Percentiles rank a stretch among this genome's conserved stretches.
phyloP scores from a whole-genome alignment of 2,888 invertebrate genomes.

The Plebejus melissa region DNA sequence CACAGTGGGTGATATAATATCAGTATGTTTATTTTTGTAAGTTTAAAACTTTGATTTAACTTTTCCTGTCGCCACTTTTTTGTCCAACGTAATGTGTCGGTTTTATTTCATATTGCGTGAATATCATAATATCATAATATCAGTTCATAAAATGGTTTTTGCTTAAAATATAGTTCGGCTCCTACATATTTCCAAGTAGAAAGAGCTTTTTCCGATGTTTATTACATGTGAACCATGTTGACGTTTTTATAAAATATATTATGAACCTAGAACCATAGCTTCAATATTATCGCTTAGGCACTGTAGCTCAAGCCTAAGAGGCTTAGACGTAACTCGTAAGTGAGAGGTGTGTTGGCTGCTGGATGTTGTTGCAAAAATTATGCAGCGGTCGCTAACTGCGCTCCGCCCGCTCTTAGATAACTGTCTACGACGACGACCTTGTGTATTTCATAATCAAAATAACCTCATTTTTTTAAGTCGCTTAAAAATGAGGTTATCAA shows the following conservation, averaged over 20 bases:
- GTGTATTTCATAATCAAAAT: not conserved
- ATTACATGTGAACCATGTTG: too few relatives aligned
- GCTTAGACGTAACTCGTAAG: slow-evolving; percentile 27
- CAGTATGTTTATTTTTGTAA: not conserved
- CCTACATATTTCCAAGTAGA: too few relatives aligned
- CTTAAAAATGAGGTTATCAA: too few relatives aligned
- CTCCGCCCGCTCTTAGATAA: slow-evolving; percentile 22
- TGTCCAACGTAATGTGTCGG: too few relatives aligned
- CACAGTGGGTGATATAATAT: not conserved
- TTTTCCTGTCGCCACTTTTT: too few relatives aligned
- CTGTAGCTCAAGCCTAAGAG: not conserved
- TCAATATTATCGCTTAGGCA: not conserved
- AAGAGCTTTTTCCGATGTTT: not conserved
- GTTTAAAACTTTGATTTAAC: not conserved
- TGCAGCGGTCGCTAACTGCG: slow-evolving; percentile 16
- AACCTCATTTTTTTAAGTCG: too few relatives aligned
- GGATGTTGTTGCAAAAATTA: slow-evolving; percentile 25
- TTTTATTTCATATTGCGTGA: not conserved
- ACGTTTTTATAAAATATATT: not conserved
- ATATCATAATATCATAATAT: too few relatives aligned
- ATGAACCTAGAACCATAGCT: not conserved
- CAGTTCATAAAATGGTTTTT: too few relatives aligned
- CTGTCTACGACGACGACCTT: slow-evolving; percentile 9
- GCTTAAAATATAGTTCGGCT: not conserved
- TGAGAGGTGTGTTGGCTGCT: not conserved